Conservation (phyloP, 1,140 invertebrate genomes). For the Glossosoma conforme region DNA sequence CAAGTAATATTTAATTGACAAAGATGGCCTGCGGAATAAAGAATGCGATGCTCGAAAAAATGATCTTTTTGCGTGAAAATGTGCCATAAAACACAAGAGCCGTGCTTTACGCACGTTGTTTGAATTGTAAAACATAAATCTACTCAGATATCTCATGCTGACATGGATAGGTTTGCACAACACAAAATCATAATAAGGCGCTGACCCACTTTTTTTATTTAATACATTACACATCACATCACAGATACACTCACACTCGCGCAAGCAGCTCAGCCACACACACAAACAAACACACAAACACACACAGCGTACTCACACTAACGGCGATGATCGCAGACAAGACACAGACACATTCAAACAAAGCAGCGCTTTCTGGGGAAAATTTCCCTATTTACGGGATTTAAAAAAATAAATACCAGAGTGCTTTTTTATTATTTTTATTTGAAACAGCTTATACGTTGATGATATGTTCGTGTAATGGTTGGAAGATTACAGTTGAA, state of each 20-base stretch:
- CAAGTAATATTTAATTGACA: too few species aligned
- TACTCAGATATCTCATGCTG: constrained; percentile 18
- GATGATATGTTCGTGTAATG: too few species aligned
- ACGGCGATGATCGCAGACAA: background rate
- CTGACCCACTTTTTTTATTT: constrained; percentile 30
- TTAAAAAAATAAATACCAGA: background rate
- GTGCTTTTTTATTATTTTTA: too few species aligned
- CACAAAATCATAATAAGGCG: constrained; percentile 31
- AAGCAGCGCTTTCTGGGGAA: background rate
- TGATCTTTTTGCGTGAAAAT: too few species aligned
- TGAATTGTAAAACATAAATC: constrained; percentile 21
- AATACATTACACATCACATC: constrained; percentile 26
- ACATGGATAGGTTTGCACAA: constrained; percentile 31
- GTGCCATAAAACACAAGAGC: background rate
- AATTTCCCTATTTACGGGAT: background rate
- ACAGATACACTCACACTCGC: constrained; percentile 3
- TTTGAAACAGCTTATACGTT: too few species aligned
- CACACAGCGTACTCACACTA: background rate
- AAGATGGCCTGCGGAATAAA: too few species aligned
- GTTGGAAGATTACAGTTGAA: too few species aligned
- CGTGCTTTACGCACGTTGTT: background rate
- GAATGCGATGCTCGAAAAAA: too few species aligned
- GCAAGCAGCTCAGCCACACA: constrained; percentile 2
- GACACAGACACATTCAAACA: too few species aligned
- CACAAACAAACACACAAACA: background rate